phyloP scores from a whole-genome alignment of 1,140 invertebrate genomes.

The Caenorhabditis elegans region WBcel235 BX284605.5:4846501-4847000 shows the following conservation, averaged over 20 bases:
- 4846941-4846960: neutral
- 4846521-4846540: slow-evolving; percentile 91
- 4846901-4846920: neutral
- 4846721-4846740: slow-evolving; percentile 86
- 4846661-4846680: slow-evolving; percentile 81
- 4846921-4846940: neutral
- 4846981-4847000: too few species aligned
- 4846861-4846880: neutral
- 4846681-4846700: too few species aligned
- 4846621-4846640: slow-evolving; percentile 81
- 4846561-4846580: slow-evolving; percentile 70
- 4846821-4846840: neutral
- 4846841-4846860: neutral
- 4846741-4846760: slow-evolving; percentile 93
- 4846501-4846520: slow-evolving; percentile 87
- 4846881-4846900: too few species aligned
- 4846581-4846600: slow-evolving; percentile 85
- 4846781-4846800: slow-evolving; percentile 5
- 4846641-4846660: slow-evolving; percentile 69
- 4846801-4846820: neutral
- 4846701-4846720: too few species aligned
- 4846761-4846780: slow-evolving; percentile 82
- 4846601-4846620: slow-evolving; percentile 77
- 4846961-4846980: too few species aligned
- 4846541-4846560: slow-evolving; percentile 85